Conservation (phyloP, 2,888 invertebrate genomes). For the Automeris io region DNA sequence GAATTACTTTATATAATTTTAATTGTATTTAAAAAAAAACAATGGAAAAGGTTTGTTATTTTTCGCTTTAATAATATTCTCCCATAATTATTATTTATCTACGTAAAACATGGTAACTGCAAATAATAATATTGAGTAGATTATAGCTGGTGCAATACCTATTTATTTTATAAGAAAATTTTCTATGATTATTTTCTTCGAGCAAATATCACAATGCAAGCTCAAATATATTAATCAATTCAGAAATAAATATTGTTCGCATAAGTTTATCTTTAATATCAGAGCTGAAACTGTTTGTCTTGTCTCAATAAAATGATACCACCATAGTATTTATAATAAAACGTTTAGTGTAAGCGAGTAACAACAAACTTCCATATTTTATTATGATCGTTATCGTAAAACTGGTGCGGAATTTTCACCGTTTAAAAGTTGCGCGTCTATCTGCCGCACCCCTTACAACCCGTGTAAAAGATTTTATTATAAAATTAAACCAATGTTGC, state of each 20-base stretch:
- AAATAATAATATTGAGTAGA: no score
- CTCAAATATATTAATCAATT: no score
- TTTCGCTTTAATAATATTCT: not conserved
- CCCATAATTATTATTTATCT: conserved; percentile 4
- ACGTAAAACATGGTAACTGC: no score
- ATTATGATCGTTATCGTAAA: conserved; percentile 76
- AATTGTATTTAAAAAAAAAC: not conserved
- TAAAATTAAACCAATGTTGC: conserved; percentile 52
- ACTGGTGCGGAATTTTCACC: conserved; percentile 43
- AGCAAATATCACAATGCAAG: no score
- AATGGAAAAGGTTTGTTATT: no score
- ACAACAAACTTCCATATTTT: conserved; percentile 75
- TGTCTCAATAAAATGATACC: conserved; percentile 31
- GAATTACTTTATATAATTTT: conserved; percentile 23
- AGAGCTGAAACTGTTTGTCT: not conserved
- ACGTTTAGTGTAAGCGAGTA: conserved; percentile 66
- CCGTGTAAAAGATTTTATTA: conserved; percentile 61
- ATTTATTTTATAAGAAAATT: no score
- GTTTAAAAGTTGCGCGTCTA: conserved; percentile 57
- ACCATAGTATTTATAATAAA: conserved; percentile 65
- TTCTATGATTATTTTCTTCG: no score
- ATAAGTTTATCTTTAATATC: not conserved
- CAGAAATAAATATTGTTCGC: not conserved
- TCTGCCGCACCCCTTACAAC: conserved; percentile 31
- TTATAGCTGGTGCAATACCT: no score